These are phyloP conservation scores for Aphrophora alni DNA, from an alignment of 2,888 invertebrate genomes.

Conservation along the genomic window DNA sequence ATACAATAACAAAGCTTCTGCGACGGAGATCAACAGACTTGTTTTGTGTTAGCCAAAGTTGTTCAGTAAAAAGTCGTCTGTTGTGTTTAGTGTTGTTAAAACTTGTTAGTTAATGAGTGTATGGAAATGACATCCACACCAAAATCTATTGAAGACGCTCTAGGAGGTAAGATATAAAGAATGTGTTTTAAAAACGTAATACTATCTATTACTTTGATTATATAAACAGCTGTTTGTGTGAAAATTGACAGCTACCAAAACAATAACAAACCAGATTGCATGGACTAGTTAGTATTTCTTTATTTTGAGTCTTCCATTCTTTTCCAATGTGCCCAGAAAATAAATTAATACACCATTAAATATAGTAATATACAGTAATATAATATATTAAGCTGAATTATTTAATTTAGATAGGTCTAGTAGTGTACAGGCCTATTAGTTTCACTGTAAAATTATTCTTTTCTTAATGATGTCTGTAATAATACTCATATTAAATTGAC, in stretches of 20 bases:
- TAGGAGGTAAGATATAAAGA: neutral
- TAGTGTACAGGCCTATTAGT: too few relatives aligned
- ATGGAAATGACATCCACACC: neutral
- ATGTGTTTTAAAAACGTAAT: neutral
- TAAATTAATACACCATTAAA: too few relatives aligned
- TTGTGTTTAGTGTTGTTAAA: neutral
- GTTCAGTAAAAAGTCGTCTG: neutral
- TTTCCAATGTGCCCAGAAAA: too few relatives aligned
- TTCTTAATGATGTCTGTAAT: too few relatives aligned
- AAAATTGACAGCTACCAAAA: neutral
- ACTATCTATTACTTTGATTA: neutral
- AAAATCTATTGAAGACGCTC: constrained; percentile 2
- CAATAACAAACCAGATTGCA: neutral
- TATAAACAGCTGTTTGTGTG: neutral
- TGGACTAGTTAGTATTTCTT: too few relatives aligned
- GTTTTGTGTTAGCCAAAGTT: neutral
- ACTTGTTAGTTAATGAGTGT: constrained; percentile 4
- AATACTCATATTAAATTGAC: too few relatives aligned
- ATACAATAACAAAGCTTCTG: constrained; percentile 6
- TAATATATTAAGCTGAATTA: too few relatives aligned
- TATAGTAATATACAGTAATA: too few relatives aligned
- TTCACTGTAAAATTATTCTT: too few relatives aligned
- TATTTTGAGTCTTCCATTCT: too few relatives aligned
- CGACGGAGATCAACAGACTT: constrained; percentile 6
- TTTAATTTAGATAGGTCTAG: too few relatives aligned